These are phyloP conservation scores for Euura saliciscinereae DNA, from an alignment of 1,140 invertebrate species.

Conservation along the genomic window DNA sequence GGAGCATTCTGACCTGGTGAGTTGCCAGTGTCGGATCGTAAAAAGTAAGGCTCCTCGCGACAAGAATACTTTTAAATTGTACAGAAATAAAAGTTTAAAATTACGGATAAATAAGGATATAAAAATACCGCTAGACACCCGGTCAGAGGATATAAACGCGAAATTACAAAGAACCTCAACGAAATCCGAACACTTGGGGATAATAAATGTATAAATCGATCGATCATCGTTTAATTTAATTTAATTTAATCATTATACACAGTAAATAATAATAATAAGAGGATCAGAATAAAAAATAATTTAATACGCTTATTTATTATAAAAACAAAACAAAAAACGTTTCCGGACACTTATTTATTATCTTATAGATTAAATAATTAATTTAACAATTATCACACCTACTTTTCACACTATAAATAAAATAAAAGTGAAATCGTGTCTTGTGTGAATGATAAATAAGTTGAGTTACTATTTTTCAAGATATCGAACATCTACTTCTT, in stretches of 20 bases:
- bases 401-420: too few relatives aligned
- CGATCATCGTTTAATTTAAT: background rate
- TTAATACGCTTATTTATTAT: conserved; percentile 28
- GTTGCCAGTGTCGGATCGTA: conserved; percentile 55
- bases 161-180: background rate
- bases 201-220: conserved; percentile 3
- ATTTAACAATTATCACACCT: conserved; percentile 4
- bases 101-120: too few relatives aligned
- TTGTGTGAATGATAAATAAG: background rate
- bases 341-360: conserved; percentile 1
- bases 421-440: too few relatives aligned
- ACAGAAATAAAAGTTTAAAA: background rate
- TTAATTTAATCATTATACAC: background rate
- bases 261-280: too few relatives aligned
- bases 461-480: background rate
- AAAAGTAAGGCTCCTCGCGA: conserved; percentile 10
- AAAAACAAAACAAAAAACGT: conserved; percentile 10
- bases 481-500: background rate
- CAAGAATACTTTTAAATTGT: background rate
- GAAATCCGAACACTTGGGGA: background rate
- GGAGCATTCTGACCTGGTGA: conserved; percentile 58
- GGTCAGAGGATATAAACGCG: background rate
- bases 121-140: too few relatives aligned
- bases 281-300: conserved; percentile 9
- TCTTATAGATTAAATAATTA: background rate